Base-by-base conservation (phyloP, 1,140 invertebrate species). In the Cataglyphis hispanica region DNA sequence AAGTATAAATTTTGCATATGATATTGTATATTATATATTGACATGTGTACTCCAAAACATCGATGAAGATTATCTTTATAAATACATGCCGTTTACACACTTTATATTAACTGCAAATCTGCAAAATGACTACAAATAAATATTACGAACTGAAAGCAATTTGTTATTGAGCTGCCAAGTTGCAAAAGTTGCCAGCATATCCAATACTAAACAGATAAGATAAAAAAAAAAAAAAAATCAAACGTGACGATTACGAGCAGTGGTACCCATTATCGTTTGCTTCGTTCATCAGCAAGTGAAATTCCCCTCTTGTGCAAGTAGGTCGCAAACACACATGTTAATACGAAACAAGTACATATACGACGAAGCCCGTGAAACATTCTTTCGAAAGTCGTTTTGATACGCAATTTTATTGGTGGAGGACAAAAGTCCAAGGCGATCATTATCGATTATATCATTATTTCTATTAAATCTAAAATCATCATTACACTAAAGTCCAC, bases 251-350 rank as follows among this genome's bases (percentile, higher is more conserved):
- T 34, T 43, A 0, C 16, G 19, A 10, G 5, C 16, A 43, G 25
- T 27, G 76, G 1, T 27, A 85, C 67, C 80, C 31, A 75, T 70
- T 40, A 25, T 66, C 63, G 43, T 31, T 46, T 8, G 16, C 22
- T 13, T 25, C 46, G 31, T 67, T 27, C 43, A 58, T 78, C 16
- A 1, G 13, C 34, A 46, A 83, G 84, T 85, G 86, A 70, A 87
- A 87, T 80, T 75, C 43, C 25, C n/a, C 13, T 34, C 19, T n/a
- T 58, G 50, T 40, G 64, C 37, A 53, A 90, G 77, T 87, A 67
- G 83, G 86, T 84, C 86, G 50, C 34, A 56, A 81, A 31, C 43
- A n/a, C 43, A n/a, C 37, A 78, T 37, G 81, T 22, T 60, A 53
- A 84, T 87, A 58, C 40, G 40, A 67, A 60, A 78, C 4, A 66